Evolutionary conservation across 2,888 invertebrate species (phyloP).

Genomic region (Trichacis sp.): DNA sequence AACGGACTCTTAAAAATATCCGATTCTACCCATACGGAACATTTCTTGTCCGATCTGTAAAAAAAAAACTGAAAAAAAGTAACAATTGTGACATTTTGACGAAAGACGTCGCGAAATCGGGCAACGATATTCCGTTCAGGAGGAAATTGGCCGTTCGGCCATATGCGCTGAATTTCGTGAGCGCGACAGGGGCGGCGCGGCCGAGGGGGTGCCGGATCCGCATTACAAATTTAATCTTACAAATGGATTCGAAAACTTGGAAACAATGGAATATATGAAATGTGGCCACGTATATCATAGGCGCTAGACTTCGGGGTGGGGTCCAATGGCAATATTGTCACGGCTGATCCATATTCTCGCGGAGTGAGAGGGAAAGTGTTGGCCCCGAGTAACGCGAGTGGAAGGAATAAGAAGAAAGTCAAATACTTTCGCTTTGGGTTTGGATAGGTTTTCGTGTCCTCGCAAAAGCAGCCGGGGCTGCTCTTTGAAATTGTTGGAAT

Average conservation of each 20-base stretch:
- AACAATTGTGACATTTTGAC: slow-evolving; percentile 26
- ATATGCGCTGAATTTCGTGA: slow-evolving; percentile 63
- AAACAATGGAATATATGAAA: slow-evolving; percentile 70
- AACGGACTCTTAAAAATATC: too few relatives aligned
- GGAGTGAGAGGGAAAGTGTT: slow-evolving; percentile 34
- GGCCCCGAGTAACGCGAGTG: slow-evolving; percentile 2
- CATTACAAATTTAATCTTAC: slow-evolving; percentile 80
- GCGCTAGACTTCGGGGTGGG: slow-evolving; percentile 56
- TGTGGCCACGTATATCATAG: slow-evolving; percentile 66
- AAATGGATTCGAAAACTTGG: slow-evolving; percentile 75
- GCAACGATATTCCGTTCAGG: slow-evolving; percentile 45
- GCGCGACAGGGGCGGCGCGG: slow-evolving; percentile 46
- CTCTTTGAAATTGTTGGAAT: neutral
- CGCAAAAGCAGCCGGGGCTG: slow-evolving; percentile 27
- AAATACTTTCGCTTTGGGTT: slow-evolving; percentile 24
- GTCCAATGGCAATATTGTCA: slow-evolving; percentile 67
- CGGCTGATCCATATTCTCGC: slow-evolving; percentile 60
- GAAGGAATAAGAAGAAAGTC: slow-evolving; percentile 12
- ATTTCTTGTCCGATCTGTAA: too few relatives aligned
- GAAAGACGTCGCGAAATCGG: slow-evolving; percentile 41
- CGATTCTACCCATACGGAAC: too few relatives aligned
- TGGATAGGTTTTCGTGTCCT: slow-evolving; percentile 25
- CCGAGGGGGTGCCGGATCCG: slow-evolving; percentile 56
- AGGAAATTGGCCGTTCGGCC: slow-evolving; percentile 63
- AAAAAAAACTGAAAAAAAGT: slow-evolving; percentile 82